Base-by-base conservation (phyloP, 2,888 invertebrate species). In the Xanthorhoe designata region DNA sequence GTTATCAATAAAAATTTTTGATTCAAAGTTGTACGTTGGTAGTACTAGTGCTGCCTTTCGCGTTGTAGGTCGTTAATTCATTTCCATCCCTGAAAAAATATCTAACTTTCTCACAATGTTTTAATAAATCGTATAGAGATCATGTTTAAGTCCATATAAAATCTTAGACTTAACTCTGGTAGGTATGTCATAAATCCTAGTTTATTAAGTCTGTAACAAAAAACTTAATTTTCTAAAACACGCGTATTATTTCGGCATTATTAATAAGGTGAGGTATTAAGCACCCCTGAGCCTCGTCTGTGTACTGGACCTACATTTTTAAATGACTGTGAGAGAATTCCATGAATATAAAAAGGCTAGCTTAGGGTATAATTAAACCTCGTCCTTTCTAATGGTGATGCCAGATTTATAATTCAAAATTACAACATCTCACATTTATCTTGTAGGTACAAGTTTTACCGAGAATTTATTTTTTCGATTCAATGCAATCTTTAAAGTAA, bases 321-420 rank as follows among this genome's bases (percentile, higher is more conserved):
- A 71, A 70, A 68, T 65, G 59, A 58, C 61, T 59, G 63, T 56
- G 64, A 66, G 63, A 69, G 58, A 70, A 61, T 67, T 70, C 57
- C 67, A 71, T 71, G 68, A 71, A 68, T 70, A 69, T 67, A 70
- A 71, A 32, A 72, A 68, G 64, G 56, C 64, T 52, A 53, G 42
- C 61, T 52, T 51, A 59, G 64, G 55, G 61, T 57, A 55, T 69
- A 67, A 70, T 69, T 64, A 62, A 71, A 70, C 64, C 67, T 69
- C 65, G 57, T 67, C 64, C 64, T 65, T 66, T 64, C 60, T 62
- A 70, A 69, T 64, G 66, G 61, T 68, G 59, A 64, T 69, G 57
- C 50, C 60, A 70, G 64, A 69, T 73, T 70, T 72, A 72, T 68
- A 70, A 70, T 70, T 69, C 64, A 69, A 66, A 72, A 67, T 68